A percentile compares a stretch with the other conserved stretches of the same genome.
These are phyloP conservation scores for Botia kubotai DNA, from an alignment of 2,797 vertebrate species.

Conservation along the genomic window DNA sequence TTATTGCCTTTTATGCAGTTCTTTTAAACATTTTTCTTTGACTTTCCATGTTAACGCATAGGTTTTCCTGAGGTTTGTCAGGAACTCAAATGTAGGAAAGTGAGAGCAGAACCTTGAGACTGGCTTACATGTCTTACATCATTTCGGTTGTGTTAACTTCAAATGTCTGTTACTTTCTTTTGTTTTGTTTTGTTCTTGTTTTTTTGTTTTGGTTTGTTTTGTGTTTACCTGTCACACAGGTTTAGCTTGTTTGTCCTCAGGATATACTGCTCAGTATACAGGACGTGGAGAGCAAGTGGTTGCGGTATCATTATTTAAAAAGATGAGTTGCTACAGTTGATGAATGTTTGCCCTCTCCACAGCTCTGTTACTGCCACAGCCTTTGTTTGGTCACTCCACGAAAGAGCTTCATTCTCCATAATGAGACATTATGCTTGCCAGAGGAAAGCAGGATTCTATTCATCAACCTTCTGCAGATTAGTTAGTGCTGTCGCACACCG, in stretches of 20 bases:
- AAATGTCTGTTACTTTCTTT: background rate
- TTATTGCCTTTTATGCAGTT: too few species aligned
- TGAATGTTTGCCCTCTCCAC: conserved; percentile 51
- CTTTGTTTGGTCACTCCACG: conserved; percentile 56
- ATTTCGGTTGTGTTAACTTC: background rate
- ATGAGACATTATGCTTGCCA: conserved; percentile 67
- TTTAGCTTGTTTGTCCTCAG: conserved; percentile 17
- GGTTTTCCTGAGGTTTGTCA: too few species aligned
- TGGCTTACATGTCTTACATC: too few species aligned
- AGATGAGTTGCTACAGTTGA: conserved; percentile 44
- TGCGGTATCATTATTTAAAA: conserved; percentile 38
- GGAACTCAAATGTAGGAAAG: too few species aligned
- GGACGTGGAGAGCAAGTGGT: conserved; percentile 14
- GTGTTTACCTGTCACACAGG: conserved; percentile 9
- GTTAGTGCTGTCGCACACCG: conserved; percentile 53
- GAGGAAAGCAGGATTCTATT: conserved; percentile 70
- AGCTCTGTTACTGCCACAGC: conserved; percentile 48
- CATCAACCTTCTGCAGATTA: conserved; percentile 70
- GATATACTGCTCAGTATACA: background rate
- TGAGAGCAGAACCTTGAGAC: too few species aligned
- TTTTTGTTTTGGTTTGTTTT: background rate
- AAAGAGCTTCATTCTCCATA: conserved; percentile 67
- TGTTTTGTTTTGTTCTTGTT: background rate
- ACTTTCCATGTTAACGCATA: too few species aligned
- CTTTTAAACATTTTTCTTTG: too few species aligned